These are phyloP conservation scores for Zaprionus nigranus DNA, from an alignment of 1,140 invertebrate species.

Conservation along the genomic window DNA sequence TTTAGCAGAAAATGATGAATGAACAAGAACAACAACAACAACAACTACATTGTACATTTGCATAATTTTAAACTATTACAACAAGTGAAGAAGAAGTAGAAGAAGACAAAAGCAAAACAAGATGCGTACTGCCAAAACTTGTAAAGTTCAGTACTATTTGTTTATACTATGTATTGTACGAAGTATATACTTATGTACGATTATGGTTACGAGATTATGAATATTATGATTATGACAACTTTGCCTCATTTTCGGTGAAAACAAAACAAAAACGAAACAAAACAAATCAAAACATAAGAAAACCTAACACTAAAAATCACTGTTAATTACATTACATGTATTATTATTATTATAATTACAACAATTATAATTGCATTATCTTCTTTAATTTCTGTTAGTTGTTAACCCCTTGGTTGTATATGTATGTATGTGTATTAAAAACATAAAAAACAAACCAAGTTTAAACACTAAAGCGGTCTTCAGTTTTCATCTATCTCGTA, in stretches of 20 bases:
- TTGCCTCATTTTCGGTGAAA: slow-evolving; percentile 75
- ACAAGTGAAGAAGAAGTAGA: slow-evolving; percentile 30
- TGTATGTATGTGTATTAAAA: slow-evolving; percentile 72
- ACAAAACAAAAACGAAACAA: slow-evolving; percentile 59
- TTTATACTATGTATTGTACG: slow-evolving; percentile 37
- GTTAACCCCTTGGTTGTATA: slow-evolving; percentile 66
- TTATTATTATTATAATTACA: slow-evolving; percentile 23
- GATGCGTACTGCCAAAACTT: slow-evolving; percentile 84
- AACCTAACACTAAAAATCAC: slow-evolving; percentile 41
- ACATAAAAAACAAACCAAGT: slow-evolving; percentile 45
- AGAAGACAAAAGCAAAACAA: slow-evolving; percentile 45
- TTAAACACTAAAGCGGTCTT: slow-evolving; percentile 66
- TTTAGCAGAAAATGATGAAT: slow-evolving; percentile 34
- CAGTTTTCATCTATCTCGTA: slow-evolving; percentile 54
- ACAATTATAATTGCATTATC: slow-evolving; percentile 1
- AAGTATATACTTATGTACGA: slow-evolving; percentile 25
- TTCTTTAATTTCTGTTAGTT: slow-evolving; percentile 54
- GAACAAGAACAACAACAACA: slow-evolving; percentile 48
- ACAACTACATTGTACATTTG: slow-evolving; percentile 75
- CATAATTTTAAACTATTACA: slow-evolving; percentile 72
- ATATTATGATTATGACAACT: slow-evolving; percentile 43
- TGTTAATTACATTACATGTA: slow-evolving; percentile 49
- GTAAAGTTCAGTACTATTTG: slow-evolving; percentile 83
- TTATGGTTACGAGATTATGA: slow-evolving; percentile 25
- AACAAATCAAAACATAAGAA: slow-evolving; percentile 47